These are phyloP conservation scores for Hanleya hanleyi DNA, from an alignment of 2,888 invertebrate genomes.

Conservation along the genomic window DNA sequence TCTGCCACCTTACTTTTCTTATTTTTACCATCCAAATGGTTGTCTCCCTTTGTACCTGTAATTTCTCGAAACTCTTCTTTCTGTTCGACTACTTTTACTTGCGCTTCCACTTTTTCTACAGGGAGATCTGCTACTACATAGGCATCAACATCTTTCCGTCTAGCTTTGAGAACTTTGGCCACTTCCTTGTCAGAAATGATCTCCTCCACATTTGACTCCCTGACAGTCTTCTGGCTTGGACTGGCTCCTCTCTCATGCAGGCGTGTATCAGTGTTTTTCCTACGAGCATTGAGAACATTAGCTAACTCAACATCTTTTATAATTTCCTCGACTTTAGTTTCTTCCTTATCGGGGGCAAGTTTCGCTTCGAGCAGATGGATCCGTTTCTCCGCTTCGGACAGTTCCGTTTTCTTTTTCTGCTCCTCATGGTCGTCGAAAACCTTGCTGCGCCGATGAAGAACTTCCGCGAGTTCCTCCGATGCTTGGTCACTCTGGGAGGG, in stretches of 20 bases:
- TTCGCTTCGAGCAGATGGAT: constrained; percentile 28
- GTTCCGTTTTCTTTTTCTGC: constrained; percentile 35
- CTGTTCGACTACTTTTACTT: too few relatives aligned
- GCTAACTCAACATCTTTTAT: constrained; percentile 51
- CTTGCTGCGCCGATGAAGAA: constrained; percentile 75
- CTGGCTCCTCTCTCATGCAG: background rate
- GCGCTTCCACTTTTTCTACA: too few relatives aligned
- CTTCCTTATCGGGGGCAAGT: constrained; percentile 28
- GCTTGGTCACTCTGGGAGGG: constrained; percentile 78
- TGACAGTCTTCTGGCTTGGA: background rate
- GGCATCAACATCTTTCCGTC: constrained; percentile 51
- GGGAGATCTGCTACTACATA: constrained; percentile 2
- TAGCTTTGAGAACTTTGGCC: constrained; percentile 42
- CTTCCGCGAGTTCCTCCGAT: constrained; percentile 80
- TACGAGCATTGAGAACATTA: constrained; percentile 44
- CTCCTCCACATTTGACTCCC: background rate
- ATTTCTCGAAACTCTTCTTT: too few relatives aligned
- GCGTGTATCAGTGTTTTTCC: constrained; percentile 48
- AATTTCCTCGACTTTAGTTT: constrained; percentile 38
- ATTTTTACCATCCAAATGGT: too few relatives aligned
- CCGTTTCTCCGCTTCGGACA: too few relatives aligned
- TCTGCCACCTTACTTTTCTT: too few relatives aligned
- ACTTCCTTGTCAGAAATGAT: constrained; percentile 48
- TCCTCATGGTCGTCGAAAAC: constrained; percentile 48
- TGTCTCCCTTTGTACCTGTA: too few relatives aligned